phyloP scores from a whole-genome alignment of 2,113 vertebrate species.

The Lynx canadensis region DNA sequence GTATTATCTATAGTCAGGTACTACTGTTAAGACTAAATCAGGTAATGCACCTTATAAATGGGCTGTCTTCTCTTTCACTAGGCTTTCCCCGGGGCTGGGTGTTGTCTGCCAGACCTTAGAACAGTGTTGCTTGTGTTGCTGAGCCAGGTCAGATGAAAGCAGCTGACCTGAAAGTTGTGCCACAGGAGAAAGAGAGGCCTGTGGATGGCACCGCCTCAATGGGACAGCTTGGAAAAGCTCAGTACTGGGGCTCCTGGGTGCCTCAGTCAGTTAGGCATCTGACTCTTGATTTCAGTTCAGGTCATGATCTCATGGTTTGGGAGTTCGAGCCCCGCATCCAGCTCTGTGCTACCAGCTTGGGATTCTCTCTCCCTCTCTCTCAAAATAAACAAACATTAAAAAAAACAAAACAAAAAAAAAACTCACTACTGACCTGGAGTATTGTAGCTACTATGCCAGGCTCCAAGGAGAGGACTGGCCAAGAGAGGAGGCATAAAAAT shows the following conservation, averaged over 20 bases:
- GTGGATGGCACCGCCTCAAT: not conserved
- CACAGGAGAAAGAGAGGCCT: not conserved
- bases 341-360: no score
- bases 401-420: not conserved
- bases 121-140: not conserved
- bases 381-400: no score
- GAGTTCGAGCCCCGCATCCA: no score
- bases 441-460: not conserved
- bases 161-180: not conserved
- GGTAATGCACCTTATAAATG: not conserved
- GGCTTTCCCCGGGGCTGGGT: not conserved
- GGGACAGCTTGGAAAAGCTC: not conserved
- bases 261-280: no score
- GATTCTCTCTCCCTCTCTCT: no score
- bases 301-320: no score
- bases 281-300: no score
- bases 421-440: not conserved
- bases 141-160: not conserved
- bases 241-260: not conserved
- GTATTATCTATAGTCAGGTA: not conserved
- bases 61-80: not conserved
- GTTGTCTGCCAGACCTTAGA: not conserved
- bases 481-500: conserved; percentile 29
- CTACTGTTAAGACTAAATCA: not conserved
- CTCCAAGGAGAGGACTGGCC: not conserved